Evolutionary conservation across 92 coral and sea anemone genomes (phyloP), one percentile per base, ranked within the genome.

Genomic region (Porites rus): DNA sequence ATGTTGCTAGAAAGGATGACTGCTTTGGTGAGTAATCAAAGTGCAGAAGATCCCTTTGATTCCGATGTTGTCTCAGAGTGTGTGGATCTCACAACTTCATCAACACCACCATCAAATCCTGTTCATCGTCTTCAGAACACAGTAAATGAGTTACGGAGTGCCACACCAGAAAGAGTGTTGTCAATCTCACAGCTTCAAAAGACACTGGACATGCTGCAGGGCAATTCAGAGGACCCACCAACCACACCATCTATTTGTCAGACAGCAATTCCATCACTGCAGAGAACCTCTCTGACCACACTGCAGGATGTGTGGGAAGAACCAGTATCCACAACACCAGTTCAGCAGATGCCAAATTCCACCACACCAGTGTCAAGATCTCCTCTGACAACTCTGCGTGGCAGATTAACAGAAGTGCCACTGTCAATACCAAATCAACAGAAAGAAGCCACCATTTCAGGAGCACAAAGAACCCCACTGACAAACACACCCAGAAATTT

Each of bases 61-160:
- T 63, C 88, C 11, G 88, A 84, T 82, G 78, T 82, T 46, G 80
- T 84, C 2, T 24, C 46, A 19, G 88, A 84, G 16, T 84, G 88
- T 75, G 65, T 50, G 56, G 63, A 72, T 56, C 61, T 9, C 61
- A 10, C 11, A 56, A 56, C 11, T 56, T 25, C 28, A 56, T 56
- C 14, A 56, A 56, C 61, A 56, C 28, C 28, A 25, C 28, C 28
- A 25, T 25, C 28, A 25, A 25, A 25, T 25, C 28, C 28, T 25
- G 28, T 25, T 25, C 28, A 25, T 25, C 28, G 28, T 25, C 28
- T 25, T 25, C 28, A 25, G 28, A 25, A 25, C 28, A 25, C 28
- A 25, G 28, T 25, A 25, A 25, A 25, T 25, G 28, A 25, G 28
- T 25, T 25, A 25, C 28, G 18, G 20, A 72, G 43, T 25, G 8